These are phyloP conservation scores for Agriotes lineatus DNA, from an alignment of 2,888 invertebrate species.

Conservation along the genomic window DNA sequence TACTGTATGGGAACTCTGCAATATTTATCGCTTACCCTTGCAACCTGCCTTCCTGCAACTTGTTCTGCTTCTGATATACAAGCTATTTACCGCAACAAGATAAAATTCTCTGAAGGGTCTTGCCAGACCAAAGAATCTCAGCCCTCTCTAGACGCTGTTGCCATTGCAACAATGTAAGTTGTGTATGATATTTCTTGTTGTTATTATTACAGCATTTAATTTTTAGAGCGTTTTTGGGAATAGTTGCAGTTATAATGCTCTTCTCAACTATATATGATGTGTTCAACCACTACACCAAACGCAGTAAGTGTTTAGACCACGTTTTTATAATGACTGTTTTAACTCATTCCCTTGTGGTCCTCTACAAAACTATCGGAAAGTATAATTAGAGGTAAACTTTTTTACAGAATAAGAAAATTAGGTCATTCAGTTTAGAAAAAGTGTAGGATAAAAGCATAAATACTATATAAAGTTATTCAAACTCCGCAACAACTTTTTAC, in stretches of 20 bases:
- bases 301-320: background rate
- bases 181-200: no score
- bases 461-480: no score
- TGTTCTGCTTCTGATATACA: background rate
- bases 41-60: background rate
- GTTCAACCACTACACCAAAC: background rate
- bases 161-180: slow-evolving; percentile 14
- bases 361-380: no score
- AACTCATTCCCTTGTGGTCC: no score
- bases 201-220: no score
- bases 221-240: background rate
- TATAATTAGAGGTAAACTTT: no score
- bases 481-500: no score
- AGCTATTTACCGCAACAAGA: background rate
- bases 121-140: slow-evolving; percentile 8
- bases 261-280: background rate
- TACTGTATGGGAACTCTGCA: slow-evolving; percentile 43
- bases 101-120: background rate
- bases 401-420: no score
- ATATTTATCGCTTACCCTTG: no score
- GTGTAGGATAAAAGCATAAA: no score
- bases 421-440: no score
- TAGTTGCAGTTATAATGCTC: background rate
- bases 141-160: background rate
- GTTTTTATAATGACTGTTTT: no score